Conservation (phyloP, 1,140 invertebrate genomes). For the Spodoptera frugiperda region DNA sequence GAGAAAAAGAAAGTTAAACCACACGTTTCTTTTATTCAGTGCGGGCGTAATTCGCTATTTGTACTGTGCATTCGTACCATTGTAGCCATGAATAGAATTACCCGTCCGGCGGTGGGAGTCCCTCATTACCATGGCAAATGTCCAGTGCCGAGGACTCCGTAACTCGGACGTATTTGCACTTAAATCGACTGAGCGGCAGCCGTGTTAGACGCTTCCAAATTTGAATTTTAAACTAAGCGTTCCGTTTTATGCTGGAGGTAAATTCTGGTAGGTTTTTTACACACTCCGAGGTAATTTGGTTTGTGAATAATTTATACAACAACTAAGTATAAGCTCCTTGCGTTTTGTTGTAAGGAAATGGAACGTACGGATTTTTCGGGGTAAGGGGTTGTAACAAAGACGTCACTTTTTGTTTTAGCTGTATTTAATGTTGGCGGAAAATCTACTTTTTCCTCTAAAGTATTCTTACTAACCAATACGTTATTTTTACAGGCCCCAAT, state of each 20-base stretch:
- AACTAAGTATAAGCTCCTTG: conserved; percentile 42
- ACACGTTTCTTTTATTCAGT: conserved; percentile 42
- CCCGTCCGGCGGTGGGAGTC: conserved; percentile 33
- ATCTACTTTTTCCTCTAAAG: too few relatives aligned
- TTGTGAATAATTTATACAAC: conserved; percentile 47
- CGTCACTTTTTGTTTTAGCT: conserved; percentile 2
- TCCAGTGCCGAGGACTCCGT: conserved; percentile 40
- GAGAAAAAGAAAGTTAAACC: conserved; percentile 34
- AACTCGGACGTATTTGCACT: conserved; percentile 49
- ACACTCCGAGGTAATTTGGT: conserved; percentile 45
- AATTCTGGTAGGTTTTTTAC: conserved; percentile 44
- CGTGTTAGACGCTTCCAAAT: conserved; percentile 50
- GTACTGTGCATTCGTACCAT: conserved; percentile 42
- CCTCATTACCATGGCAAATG: conserved; percentile 49
- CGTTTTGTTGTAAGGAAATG: conserved; percentile 28
- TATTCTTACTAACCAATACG: too few relatives aligned
- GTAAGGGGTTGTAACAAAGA: background rate
- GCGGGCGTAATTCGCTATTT: conserved; percentile 43
- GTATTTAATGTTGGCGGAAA: too few relatives aligned
- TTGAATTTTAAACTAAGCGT: conserved; percentile 51
- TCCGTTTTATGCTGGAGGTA: conserved; percentile 44
- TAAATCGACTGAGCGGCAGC: conserved; percentile 47
- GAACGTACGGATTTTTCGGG: conserved; percentile 21
- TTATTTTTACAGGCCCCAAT: too few relatives aligned
- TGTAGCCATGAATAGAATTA: conserved; percentile 47